Evolutionary conservation across 2,797 vertebrate genomes (phyloP), one percentile per base, ranked within the genome.

Genomic region (Enteromius thamalakanensis): DNA sequence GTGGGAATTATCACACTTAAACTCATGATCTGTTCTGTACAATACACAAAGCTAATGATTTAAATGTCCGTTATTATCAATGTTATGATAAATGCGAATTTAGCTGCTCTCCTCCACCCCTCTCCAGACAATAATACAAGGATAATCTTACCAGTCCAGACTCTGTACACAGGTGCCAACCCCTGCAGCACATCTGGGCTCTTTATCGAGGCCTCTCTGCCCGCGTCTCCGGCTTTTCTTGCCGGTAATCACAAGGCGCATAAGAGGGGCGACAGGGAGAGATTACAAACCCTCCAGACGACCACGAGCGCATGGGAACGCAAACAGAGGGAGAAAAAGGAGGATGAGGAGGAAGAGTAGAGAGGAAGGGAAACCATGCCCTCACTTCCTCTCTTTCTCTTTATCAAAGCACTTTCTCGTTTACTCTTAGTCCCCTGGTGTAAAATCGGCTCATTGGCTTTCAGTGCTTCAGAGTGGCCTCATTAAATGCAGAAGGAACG

Each of bases 351-450:
- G 76, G 6, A 26, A 80, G 47, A 87, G 87, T 40, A 64, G n/a
- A 15, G 79, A 81, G 45, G n/a, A 82, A 80, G 51, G 92, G 91
- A 93, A 93, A 91, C 86, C 88, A 89, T 94, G 90, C 88, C 74
- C 91, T 94, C 90, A 92, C 88, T 94, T 94, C 92, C 92, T 91
- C 75, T 90, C 84, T 82, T 90, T 91, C 91, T 93, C 91, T 91
- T 71, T 70, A 8, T 83, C 81, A 82, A 83, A 9, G 29, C 72
- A 84, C 79, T 85, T 86, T 90, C 83, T 90, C 85, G 68, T 85
- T 76, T 80, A 70, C 45, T n/a, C 2, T 76, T 21, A 23, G 32
- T 40, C 45, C 47, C 65, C 3, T 26, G 32, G 15, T 70, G 49
- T 32, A 58, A 70, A 81, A 45, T 6, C 12, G 1, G 21, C 80